A percentile compares a stretch with the other conserved stretches of the same genome.
These are phyloP conservation scores for Polypedilum vanderplanki DNA, from an alignment of 1,140 invertebrate genomes.

Conservation along the genomic window DNA sequence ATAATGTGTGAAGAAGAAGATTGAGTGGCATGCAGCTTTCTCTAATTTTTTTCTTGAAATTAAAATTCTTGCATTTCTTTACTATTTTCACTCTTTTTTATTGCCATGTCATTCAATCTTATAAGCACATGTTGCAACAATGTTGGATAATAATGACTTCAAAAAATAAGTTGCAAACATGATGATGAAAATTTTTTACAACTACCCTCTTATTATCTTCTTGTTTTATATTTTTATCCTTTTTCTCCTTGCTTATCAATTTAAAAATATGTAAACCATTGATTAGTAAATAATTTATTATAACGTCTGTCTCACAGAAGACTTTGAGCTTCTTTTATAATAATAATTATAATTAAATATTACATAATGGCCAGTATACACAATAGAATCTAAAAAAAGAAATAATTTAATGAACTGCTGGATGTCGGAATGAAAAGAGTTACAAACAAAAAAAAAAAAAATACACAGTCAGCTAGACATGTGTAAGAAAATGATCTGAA, in stretches of 20 bases:
- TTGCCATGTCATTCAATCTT: constrained; percentile 21
- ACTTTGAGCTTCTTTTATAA: no score
- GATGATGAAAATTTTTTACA: no score
- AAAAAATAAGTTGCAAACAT: no score
- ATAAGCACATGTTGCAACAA: constrained; percentile 20
- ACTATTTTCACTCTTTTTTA: not conserved
- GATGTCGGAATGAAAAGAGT: not conserved
- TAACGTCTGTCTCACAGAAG: no score
- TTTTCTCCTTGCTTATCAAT: no score
- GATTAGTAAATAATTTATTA: no score
- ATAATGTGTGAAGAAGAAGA: not conserved
- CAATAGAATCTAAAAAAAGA: not conserved
- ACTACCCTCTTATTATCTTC: no score
- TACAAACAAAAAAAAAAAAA: not conserved
- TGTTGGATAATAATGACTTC: no score
- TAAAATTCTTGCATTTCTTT: not conserved
- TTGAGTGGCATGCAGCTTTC: not conserved
- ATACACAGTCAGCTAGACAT: not conserved
- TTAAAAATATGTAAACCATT: no score
- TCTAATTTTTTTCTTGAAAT: not conserved
- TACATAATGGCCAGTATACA: not conserved
- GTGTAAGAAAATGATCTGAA: not conserved
- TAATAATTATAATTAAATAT: not conserved
- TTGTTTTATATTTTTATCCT: no score
- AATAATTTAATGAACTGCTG: constrained; percentile 11